Evolutionary conservation across 1,140 invertebrate genomes (phyloP), one percentile per base, ranked within the genome.

Genomic region (Drosophila chauvacae): DNA sequence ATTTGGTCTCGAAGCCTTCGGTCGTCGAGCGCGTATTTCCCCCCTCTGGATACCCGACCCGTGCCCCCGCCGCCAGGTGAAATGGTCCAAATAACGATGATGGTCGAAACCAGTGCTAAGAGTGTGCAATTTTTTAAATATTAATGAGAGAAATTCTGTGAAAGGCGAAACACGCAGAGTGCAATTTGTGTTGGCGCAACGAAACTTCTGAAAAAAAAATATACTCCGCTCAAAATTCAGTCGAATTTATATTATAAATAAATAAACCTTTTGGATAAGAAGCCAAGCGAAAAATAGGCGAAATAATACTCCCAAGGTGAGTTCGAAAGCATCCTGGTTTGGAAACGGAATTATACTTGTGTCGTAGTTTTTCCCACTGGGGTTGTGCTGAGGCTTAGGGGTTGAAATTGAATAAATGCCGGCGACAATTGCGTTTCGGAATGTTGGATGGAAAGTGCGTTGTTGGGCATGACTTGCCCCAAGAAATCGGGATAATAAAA

Each of bases 1-100:
- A 72, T 70, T 65, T 78, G 85, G 85, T 84, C 73, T 75, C 77
- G 66, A 65, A 71, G 80, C 48, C 64, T 88, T 51, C 72, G 80
- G 84, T 90, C 59, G 72, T 23, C 50, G 56, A 55, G n/a, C 26
- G 35, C 28, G 42, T 35, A 23, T 3, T 14, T 33, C 14, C 41
- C 18, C 18, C 55, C 13, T 39, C 18, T 28, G 39, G 7, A n/a
- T 44, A 64, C 23, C 62, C 28, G 42, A 57, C 14, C 35, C 50
- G 63, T 47, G 64, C 16, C 16, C 44, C 26, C 50, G n/a, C 42
- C 44, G 20, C 7, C 50, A 69, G 68, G 44, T 50, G 55, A 51
- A 48, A 51, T 42, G 57, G 37, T 48, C 23, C 5, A 42, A 71
- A 58, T 56, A 56, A 42, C 47, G 51, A 72, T 30, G 37, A 51